Conservation (phyloP, 1,140 invertebrate species). For the Orius insidiosus region DNA sequence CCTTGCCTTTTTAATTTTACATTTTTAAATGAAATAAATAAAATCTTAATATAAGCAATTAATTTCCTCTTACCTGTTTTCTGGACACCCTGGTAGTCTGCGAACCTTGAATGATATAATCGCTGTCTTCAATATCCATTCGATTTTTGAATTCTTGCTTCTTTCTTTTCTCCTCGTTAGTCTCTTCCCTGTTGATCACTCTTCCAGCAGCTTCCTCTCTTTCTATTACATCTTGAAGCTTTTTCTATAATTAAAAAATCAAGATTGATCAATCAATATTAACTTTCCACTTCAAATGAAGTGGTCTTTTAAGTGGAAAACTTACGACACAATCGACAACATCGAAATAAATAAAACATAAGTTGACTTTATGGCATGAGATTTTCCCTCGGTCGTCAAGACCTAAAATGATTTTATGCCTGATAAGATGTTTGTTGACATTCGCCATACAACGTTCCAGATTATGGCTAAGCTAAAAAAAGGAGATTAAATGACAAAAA, state of each 20-base stretch:
- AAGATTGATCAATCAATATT: background rate
- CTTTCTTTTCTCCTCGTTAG: slow-evolving; percentile 34
- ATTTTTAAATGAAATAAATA: background rate
- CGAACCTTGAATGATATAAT: slow-evolving; percentile 78
- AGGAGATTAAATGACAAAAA: slow-evolving; percentile 11
- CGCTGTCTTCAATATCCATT: slow-evolving; percentile 68
- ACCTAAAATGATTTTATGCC: slow-evolving; percentile 79
- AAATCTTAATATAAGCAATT: background rate
- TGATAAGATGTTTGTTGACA: slow-evolving; percentile 71
- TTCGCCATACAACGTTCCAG: slow-evolving; percentile 75
- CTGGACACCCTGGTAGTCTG: slow-evolving; percentile 65
- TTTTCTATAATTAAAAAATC: slow-evolving; percentile 32
- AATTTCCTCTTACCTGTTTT: slow-evolving; percentile 51
- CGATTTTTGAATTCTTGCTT: slow-evolving; percentile 58
- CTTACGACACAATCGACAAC: slow-evolving; percentile 65
- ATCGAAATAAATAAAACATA: slow-evolving; percentile 88
- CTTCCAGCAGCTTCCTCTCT: slow-evolving; percentile 55
- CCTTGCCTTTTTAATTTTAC: slow-evolving; percentile 38
- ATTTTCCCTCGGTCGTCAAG: slow-evolving; percentile 85
- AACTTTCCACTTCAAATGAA: slow-evolving; percentile 2
- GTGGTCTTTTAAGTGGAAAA: slow-evolving; percentile 18
- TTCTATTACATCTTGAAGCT: slow-evolving; percentile 72
- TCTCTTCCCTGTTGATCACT: slow-evolving; percentile 29
- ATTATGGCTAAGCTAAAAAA: slow-evolving; percentile 55
- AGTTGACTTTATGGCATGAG: slow-evolving; percentile 87